Evolutionary conservation across 2,888 invertebrate species (phyloP), one percentile per base, ranked within the genome.

Genomic region (Protophormia terraenovae): DNA sequence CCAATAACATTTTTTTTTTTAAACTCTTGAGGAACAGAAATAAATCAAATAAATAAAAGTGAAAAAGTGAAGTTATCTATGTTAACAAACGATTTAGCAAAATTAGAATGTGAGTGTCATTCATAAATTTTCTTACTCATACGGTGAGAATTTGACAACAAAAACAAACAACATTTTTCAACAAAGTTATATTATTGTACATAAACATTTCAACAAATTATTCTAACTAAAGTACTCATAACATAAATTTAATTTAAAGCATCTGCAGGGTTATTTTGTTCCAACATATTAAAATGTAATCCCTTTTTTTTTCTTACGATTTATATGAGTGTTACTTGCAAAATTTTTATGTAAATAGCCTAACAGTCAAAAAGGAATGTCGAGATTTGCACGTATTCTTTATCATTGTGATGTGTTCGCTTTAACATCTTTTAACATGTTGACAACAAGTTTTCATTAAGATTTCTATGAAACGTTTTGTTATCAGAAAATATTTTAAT

Each of bases 321-420:
- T 32, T 29, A 32, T 22, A 12, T 24, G 12, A 58, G 41, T 45
- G 29, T 35, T 72, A 72, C 29, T 29, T 29, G 16, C 3, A n/a
- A 22, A 19, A 29, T 62, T 53, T 3, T 19, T 12, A n/a, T 38
- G 53, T 24, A 71, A 41, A 45, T 41, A 72, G 16, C 55, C 1
- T 16, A n/a, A n/a, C n/a, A n/a, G n/a, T n/a, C 32, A 55, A 35
- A 3, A 27, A 12, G 12, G 12, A n/a, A n/a, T 81, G 81, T 77
- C 67, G 77, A 55, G 32, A 81, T 29, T 45, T 55, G 81, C 84
- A 84, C 84, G 84, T 84, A 84, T 53, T 73, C 60, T 53, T 81
- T 81, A 77, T 85, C 81, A 55, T 45, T 53, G n/a, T 24, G 12
- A 1, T 64, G 8, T 7, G 16, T 8, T 3, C 35, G 10, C 47